Evolutionary conservation across 2,888 invertebrate species (phyloP).

Genomic region (Melanargia galathea): DNA sequence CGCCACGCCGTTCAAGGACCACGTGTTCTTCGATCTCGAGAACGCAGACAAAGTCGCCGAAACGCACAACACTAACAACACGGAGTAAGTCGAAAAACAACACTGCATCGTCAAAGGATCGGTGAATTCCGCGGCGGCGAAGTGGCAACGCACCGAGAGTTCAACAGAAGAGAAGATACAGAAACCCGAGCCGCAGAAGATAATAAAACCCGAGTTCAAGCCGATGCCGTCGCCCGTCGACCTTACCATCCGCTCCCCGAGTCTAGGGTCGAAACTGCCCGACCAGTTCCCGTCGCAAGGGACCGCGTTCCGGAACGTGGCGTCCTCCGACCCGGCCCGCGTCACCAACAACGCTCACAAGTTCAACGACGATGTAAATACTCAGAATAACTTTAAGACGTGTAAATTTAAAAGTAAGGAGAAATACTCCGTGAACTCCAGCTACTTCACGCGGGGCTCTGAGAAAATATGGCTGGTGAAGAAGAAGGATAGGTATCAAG

Average conservation of each 20-base stretch:
- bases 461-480: conserved; percentile 80
- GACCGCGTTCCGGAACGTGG: conserved; percentile 77
- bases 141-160: conserved; percentile 61
- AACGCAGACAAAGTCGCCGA: conserved; percentile 45
- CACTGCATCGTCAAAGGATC: conserved; percentile 52
- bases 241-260: conserved; percentile 72
- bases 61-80: conserved; percentile 29
- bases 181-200: conserved; percentile 70
- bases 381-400: conserved; percentile 64
- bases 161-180: conserved; percentile 53
- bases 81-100: conserved; percentile 51
- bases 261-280: conserved; percentile 67
- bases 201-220: conserved; percentile 75
- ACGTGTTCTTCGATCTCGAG: conserved; percentile 52
- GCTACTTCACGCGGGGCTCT: conserved; percentile 74
- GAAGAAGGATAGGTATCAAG: conserved; percentile 77
- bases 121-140: conserved; percentile 46
- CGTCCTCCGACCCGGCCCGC: conserved; percentile 59
- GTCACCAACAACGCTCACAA: conserved; percentile 50
- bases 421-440: conserved; percentile 70
- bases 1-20: conserved; percentile 60
- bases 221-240: conserved; percentile 69
- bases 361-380: conserved; percentile 61
- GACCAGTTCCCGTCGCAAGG: conserved; percentile 76
- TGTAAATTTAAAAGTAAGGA: conserved; percentile 71